Conservation (phyloP, 2,888 invertebrate genomes). For the Oscheius sp. region DNA sequence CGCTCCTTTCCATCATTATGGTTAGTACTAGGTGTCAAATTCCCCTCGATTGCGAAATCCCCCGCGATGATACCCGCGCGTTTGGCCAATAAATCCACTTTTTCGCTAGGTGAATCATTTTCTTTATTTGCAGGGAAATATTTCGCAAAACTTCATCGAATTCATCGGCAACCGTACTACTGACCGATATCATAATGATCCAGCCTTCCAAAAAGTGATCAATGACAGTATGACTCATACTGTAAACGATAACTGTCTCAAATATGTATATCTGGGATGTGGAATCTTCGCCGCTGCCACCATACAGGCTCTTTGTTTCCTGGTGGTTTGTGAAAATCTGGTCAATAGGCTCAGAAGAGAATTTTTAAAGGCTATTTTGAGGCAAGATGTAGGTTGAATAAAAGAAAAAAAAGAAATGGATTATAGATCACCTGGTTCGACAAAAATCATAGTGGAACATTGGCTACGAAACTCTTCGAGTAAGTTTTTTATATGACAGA, state of each 20-base stretch:
- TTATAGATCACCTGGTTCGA: constrained; percentile 73
- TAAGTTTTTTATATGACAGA: constrained; percentile 59
- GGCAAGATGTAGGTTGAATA: no score
- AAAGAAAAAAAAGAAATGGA: no score
- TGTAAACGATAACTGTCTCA: constrained; percentile 51
- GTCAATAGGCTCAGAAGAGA: constrained; percentile 72
- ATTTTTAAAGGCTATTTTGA: constrained; percentile 72
- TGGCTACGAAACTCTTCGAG: constrained; percentile 74
- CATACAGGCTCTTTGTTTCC: constrained; percentile 71
- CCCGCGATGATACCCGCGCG: background rate
- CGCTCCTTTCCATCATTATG: constrained; percentile 63
- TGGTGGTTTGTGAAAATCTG: constrained; percentile 73
- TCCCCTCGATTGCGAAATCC: background rate
- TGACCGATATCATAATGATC: no score
- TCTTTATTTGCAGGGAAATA: constrained; percentile 42
- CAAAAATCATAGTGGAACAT: constrained; percentile 73
- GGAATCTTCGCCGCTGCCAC: constrained; percentile 52
- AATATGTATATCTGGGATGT: constrained; percentile 55
- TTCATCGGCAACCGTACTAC: no score
- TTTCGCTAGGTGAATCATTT: background rate
- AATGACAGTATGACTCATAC: constrained; percentile 38
- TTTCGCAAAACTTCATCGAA: constrained; percentile 52
- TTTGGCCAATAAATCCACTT: background rate
- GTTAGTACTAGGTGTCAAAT: constrained; percentile 33
- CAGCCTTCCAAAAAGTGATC: background rate